Evolutionary conservation across 2,797 vertebrate species (phyloP).

Genomic region (Cephalopachus bancanus): DNA sequence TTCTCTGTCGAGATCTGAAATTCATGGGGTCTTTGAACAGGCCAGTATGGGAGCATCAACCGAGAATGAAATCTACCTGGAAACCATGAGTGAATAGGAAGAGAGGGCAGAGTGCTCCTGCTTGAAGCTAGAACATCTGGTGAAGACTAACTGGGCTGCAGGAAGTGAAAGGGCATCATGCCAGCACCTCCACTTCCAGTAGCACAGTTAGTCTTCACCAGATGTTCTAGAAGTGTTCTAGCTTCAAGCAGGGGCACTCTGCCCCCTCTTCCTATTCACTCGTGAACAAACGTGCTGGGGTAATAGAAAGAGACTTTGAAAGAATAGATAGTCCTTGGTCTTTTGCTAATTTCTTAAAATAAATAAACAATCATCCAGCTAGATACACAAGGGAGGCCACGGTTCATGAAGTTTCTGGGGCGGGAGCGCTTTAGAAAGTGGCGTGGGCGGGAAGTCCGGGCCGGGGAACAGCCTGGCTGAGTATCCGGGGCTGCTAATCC

Average conservation of each 20-base stretch:
- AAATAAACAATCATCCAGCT: neutral
- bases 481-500: neutral
- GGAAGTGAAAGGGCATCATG: neutral
- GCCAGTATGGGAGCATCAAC: neutral
- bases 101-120: no score
- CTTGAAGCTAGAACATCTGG: neutral
- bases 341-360: slow-evolving; percentile 7
- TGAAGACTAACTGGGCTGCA: fast-evolving
- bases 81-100: neutral
- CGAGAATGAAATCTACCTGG: neutral
- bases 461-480: neutral
- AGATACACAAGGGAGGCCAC: neutral
- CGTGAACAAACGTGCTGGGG: no score
- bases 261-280: no score
- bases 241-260: no score
- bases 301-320: neutral
- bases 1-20: neutral
- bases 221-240: no score
- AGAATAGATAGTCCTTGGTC: neutral
- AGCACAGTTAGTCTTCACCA: no score
- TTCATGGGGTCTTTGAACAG: neutral
- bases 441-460: neutral
- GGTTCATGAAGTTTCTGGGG: neutral
- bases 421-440: neutral
- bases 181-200: neutral